Evolutionary conservation across 2,113 vertebrate genomes (phyloP), one percentile per base, ranked within the genome.

Genomic region (Pachyramphus minor): DNA sequence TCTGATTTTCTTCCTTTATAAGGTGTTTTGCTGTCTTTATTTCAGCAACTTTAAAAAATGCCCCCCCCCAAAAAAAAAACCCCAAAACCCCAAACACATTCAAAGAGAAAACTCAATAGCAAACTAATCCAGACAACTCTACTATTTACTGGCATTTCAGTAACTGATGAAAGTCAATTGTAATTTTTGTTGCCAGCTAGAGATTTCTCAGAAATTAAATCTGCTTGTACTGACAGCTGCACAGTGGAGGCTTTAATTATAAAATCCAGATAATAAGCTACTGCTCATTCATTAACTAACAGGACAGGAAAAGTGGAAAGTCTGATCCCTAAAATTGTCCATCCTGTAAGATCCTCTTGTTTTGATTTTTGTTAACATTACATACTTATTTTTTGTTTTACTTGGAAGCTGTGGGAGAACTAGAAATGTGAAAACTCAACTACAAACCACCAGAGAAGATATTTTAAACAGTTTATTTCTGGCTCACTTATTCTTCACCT

Each of bases 201-300:
- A 74, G n/a, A 64, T 56, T 89, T 87, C 66, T 77, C 37, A 68
- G 84, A 78, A 88, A 92, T 49, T 16, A 90, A 66, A 44, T 74
- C 69, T 88, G 37, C 35, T 27, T 37, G 19, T 83, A 58, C 45
- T 58, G 56, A 66, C n/a, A 93, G n/a, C 20, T 59, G 20, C 62
- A 82, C 20, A 50, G 62, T 1, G 1, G 37, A 6, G 1, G 41
- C 31, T 82, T 84, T 69, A 73, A 63, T 82, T 74, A 72, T 39
- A 74, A 92, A 83, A 55, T n/a, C 17, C 35, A 75, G 60, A n/a
- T 47, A 67, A 78, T 35, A 72, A 94, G 58, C 2, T 42, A n/a
- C 15, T 82, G 42, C 30, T 53, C 2, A 8, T 87, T 88, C 20
- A 50, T 49, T 60, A 63, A 66, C 28, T 60, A 67, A 21, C 14